These are phyloP conservation scores for Pinctada fucata DNA, from an alignment of 2,888 invertebrate genomes.

Conservation along the genomic window DNA sequence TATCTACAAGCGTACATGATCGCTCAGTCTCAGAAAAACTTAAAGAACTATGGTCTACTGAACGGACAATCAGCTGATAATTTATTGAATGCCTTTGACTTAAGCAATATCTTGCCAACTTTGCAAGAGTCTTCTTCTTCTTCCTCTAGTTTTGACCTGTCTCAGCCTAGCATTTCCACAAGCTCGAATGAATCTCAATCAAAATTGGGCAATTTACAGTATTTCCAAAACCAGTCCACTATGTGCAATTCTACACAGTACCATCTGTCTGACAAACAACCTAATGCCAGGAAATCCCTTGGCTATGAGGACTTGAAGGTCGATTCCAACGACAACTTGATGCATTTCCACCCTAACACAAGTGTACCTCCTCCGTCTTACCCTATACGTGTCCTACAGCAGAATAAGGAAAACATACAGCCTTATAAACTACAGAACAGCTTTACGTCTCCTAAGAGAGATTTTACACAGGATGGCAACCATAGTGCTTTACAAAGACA, in stretches of 20 bases:
- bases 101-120: slow-evolving; percentile 3
- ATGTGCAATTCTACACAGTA: not conserved
- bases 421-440: not conserved
- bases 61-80: slow-evolving; percentile 9
- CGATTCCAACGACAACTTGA: not conserved
- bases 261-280: not conserved
- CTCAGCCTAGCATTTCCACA: slow-evolving; percentile 18
- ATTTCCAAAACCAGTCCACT: slow-evolving; percentile 14
- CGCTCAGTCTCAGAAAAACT: slow-evolving; percentile 20
- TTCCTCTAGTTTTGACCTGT: slow-evolving; percentile 8
- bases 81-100: slow-evolving; percentile 14
- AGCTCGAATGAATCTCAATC: slow-evolving; percentile 19
- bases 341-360: not conserved
- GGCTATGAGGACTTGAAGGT: not conserved
- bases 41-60: slow-evolving; percentile 19
- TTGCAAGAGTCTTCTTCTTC: not conserved
- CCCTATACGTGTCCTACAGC: not conserved
- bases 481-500: not conserved
- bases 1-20: slow-evolving; percentile 26
- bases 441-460: not conserved
- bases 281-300: not conserved
- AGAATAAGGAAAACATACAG: not conserved
- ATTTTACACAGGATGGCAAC: slow-evolving; percentile 8
- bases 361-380: not conserved
- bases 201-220: slow-evolving; percentile 18